Evolutionary conservation across 2,888 invertebrate genomes (phyloP).

Genomic region (Drosophila merina): DNA sequence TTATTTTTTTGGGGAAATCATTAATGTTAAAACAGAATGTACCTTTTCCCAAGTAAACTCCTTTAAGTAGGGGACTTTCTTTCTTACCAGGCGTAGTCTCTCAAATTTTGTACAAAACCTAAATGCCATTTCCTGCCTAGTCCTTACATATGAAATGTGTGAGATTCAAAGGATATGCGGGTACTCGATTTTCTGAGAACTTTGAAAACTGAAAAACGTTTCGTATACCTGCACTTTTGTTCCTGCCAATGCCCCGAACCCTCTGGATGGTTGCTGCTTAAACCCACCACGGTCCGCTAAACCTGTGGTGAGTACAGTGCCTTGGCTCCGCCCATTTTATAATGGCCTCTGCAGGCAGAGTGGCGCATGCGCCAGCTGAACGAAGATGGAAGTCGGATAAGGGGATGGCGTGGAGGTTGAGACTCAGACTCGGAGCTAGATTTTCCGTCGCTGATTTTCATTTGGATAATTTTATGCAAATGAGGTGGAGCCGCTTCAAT

Average conservation of each 20-base stretch:
- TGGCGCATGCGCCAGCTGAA: slow-evolving; percentile 56
- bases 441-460: slow-evolving; percentile 70
- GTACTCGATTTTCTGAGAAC: slow-evolving; percentile 16
- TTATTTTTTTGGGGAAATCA: no score
- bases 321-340: slow-evolving; percentile 82
- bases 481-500: slow-evolving; percentile 57
- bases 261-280: slow-evolving; percentile 6
- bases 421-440: slow-evolving; percentile 26
- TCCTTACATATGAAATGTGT: not conserved
- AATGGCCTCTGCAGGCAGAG: slow-evolving; percentile 75
- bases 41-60: no score
- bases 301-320: slow-evolving; percentile 46
- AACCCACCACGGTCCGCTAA: slow-evolving; percentile 68
- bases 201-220: not conserved
- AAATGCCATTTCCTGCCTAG: not conserved
- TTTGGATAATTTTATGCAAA: slow-evolving; percentile 74
- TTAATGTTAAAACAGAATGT: no score
- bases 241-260: not conserved
- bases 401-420: slow-evolving; percentile 35
- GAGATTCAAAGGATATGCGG: slow-evolving; percentile 2
- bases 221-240: slow-evolving; percentile 1
- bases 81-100: not conserved
- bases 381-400: slow-evolving; percentile 59
- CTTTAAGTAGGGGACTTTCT: no score
- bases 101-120: not conserved